Conservation (phyloP, 2,797 vertebrate genomes). For the Myiothlypis chrysogaster region DNA sequence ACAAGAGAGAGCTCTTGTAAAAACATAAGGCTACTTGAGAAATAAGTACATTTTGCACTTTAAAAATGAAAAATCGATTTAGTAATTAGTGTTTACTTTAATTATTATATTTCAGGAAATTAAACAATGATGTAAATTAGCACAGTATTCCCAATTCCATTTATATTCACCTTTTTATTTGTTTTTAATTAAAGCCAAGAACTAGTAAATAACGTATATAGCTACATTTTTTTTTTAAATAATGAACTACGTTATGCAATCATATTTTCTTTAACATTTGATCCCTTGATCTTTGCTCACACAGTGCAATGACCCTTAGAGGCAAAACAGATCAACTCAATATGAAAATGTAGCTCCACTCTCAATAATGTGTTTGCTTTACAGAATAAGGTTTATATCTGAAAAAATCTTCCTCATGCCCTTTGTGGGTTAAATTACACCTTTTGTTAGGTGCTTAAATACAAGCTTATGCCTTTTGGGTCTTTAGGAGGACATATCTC, state of each 20-base stretch:
- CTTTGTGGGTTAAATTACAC: neutral
- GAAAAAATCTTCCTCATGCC: neutral
- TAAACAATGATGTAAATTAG: neutral
- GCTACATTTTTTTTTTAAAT: neutral
- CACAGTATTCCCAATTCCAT: neutral
- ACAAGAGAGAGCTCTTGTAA: constrained; percentile 78
- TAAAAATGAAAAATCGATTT: neutral
- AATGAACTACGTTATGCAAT: neutral
- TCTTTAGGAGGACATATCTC: neutral
- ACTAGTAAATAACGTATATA: neutral
- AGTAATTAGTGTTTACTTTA: constrained; percentile 35
- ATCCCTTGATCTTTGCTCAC: neutral
- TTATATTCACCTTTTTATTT: constrained; percentile 33
- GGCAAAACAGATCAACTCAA: neutral
- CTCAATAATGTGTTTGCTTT: neutral
- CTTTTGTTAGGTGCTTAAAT: neutral
- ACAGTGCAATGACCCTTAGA: neutral
- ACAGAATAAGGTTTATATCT: neutral
- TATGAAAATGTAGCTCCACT: neutral
- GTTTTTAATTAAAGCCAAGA: constrained; percentile 22
- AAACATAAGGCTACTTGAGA: constrained; percentile 29
- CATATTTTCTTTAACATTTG: neutral
- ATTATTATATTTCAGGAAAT: constrained; percentile 40
- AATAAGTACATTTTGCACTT: neutral
- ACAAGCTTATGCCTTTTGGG: neutral